Conservation (phyloP, 37 sponge, comb jelly and placozoan genomes). For the Mnemiopsis leidyi region DNA sequence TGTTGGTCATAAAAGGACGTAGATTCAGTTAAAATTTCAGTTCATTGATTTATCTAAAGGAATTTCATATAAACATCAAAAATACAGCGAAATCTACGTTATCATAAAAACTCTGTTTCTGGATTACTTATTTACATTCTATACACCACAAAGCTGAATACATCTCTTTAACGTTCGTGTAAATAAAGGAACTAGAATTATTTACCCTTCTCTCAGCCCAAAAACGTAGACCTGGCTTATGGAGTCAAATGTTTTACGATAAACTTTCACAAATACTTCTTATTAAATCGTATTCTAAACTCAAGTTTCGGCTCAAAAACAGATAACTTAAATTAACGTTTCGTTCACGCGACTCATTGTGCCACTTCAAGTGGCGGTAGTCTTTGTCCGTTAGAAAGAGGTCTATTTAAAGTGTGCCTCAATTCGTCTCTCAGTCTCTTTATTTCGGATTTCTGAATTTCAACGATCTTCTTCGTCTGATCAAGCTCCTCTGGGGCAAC, state of each 20-base stretch:
- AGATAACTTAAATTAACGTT: not conserved
- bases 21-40: not conserved
- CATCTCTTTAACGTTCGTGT: not conserved
- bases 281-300: too few relatives aligned
- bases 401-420: constrained; percentile 6
- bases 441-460: constrained; percentile 91
- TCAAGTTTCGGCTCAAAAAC: not conserved
- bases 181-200: not conserved
- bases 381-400: not conserved
- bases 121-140: not conserved
- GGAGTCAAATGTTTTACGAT: not conserved
- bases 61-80: constrained; percentile 33
- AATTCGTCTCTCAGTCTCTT: constrained; percentile 72
- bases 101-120: not conserved
- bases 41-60: not conserved
- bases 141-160: not conserved
- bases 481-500: constrained; percentile 73
- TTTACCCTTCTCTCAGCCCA: not conserved
- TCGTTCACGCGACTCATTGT: not conserved
- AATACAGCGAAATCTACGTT: not conserved
- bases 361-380: not conserved
- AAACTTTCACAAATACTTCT: not conserved
- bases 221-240: not conserved
- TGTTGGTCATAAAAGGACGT: not conserved
- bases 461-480: constrained; percentile 75